These are phyloP conservation scores for Vulpes lagopus DNA, from an alignment of 2,113 vertebrate genomes.

Conservation along the genomic window DNA sequence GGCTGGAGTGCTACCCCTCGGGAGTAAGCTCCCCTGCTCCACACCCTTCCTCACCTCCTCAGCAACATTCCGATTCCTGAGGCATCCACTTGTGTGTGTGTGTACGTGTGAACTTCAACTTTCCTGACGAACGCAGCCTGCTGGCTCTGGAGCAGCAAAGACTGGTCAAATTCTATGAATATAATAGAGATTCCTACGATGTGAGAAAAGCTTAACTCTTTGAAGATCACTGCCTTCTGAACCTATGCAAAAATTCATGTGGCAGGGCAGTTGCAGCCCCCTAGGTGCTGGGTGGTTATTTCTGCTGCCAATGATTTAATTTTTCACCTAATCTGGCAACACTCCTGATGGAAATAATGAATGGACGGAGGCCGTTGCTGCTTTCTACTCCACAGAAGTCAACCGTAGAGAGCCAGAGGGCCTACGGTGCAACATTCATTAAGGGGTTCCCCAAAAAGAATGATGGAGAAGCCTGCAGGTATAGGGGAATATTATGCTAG, in stretches of 20 bases:
- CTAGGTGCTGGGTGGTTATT: conserved; percentile 72
- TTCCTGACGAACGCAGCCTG: background rate
- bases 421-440: conserved; percentile 76
- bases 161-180: background rate
- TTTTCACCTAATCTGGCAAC: conserved; percentile 78
- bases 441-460: background rate
- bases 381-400: conserved; percentile 69
- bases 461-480: background rate
- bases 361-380: conserved; percentile 65
- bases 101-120: background rate
- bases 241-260: conserved; percentile 78
- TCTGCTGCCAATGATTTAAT: conserved; percentile 78
- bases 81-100: background rate
- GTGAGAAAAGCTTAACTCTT: background rate
- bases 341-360: conserved; percentile 73
- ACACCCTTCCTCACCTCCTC: background rate
- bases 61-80: background rate
- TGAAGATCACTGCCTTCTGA: background rate
- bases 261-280: conserved; percentile 75
- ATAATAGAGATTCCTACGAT: background rate
- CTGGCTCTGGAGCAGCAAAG: background rate
- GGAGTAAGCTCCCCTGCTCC: background rate
- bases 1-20: rapidly evolving
- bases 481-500: background rate
- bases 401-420: conserved; percentile 62